Evolutionary conservation across 2,113 vertebrate genomes (phyloP).

Genomic region (Paradoxurus hermaphroditus): DNA sequence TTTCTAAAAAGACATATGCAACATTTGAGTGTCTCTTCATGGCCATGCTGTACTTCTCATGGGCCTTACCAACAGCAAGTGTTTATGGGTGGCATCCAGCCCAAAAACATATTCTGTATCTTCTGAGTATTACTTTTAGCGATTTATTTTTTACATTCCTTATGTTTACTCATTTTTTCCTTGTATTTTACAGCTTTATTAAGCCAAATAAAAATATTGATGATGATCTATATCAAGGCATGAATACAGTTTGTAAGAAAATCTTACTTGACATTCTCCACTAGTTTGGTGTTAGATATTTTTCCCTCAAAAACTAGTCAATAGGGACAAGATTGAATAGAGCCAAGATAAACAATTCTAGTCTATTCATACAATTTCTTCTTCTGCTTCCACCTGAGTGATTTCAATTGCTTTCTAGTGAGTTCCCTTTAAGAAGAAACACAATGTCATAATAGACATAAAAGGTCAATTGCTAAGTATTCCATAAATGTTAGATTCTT

Average conservation of each 20-base stretch:
- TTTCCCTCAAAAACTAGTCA: background rate
- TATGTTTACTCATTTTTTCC: background rate
- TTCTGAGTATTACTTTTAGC: background rate
- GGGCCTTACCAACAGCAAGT: background rate
- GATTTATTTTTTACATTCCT: background rate
- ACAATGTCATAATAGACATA: background rate
- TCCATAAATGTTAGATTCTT: background rate
- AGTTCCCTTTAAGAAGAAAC: background rate
- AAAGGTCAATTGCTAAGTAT: background rate
- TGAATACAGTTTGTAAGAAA: background rate
- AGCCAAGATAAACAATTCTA: background rate
- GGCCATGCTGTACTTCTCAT: background rate
- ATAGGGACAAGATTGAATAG: background rate
- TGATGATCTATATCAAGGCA: background rate
- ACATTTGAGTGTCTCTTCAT: background rate
- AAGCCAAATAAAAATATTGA: background rate
- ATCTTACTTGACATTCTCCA: background rate
- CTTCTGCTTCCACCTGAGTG: background rate
- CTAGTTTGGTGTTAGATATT: background rate
- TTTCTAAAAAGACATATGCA: background rate
- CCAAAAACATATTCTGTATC: background rate
- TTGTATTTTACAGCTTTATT: background rate
- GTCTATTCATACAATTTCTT: background rate
- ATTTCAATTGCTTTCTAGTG: background rate
- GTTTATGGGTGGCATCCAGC: background rate